Evolutionary conservation across 2,888 invertebrate genomes (phyloP), one percentile per base, ranked within the genome.

Genomic region (Rotaria sp.): DNA sequence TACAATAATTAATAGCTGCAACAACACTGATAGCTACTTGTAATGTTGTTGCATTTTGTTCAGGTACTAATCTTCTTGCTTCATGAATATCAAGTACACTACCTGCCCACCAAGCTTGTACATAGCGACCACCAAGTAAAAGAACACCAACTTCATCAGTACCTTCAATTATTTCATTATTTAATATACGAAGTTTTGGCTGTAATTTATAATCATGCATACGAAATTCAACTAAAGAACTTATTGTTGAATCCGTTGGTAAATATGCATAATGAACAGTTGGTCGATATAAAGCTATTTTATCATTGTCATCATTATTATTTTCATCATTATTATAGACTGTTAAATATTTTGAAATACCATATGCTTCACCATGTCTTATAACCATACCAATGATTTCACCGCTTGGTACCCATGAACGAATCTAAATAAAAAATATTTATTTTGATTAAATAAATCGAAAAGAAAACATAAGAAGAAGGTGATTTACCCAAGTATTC

Each of bases 401-500:
- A 45, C 80, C 80, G n/a, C 80, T 80, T 45, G 80, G 80, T 15
- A 80, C 80, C 80, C 80, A 80, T 45, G 80, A 80, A 45, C 67
- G 67, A 67, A 67, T 38, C 67, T 67, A 18, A n/a, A 67, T 21
- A 3, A 26, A n/a, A 67, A 35, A 67, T 21, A 18, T 18, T 35
- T 5, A 67, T 35, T 35, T 21, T 52, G 13, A 18, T 50, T 52
- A 24, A 52, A 52, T 24, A 7, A 52, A 24, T 24, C 21, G 24
- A 52, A 52, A 24, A 8, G 3, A 4, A 52, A 24, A 1, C 4
- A 41, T 41, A 41, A 41, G 41, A 41, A 5, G n/a, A 50, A 52
- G 24, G 24, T 52, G 18, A 35, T 24, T 80, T 45, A 80, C 80
- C 80, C 80, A 80, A 15, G 80, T 80, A 45, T 80, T 80, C 13